Conservation (phyloP, 1,140 invertebrate genomes). For the Drosophila bocki region DNA sequence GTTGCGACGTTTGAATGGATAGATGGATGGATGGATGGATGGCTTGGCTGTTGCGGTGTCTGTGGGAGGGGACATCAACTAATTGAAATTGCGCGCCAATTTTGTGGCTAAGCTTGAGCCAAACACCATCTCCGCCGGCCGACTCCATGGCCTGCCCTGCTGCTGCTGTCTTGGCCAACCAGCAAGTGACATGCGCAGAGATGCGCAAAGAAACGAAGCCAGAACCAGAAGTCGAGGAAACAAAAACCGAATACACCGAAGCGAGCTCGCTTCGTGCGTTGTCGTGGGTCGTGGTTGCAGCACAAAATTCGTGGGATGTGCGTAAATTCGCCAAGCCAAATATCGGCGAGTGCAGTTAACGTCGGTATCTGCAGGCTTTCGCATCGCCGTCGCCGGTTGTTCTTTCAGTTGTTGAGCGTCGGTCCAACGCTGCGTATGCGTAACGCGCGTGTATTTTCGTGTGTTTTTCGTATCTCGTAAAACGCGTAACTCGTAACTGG, state of each 20-base stretch:
- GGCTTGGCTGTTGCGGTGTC: background rate
- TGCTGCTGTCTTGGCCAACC: background rate
- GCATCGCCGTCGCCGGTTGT: conserved; percentile 47
- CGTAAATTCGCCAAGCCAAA: conserved; percentile 66
- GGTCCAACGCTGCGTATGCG: conserved; percentile 38
- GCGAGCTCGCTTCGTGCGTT: conserved; percentile 35
- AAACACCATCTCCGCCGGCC: background rate
- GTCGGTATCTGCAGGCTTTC: conserved; percentile 71
- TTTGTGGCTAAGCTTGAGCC: conserved; percentile 67
- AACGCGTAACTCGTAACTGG: background rate
- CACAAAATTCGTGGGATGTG: conserved; percentile 24
- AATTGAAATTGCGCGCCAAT: conserved; percentile 82
- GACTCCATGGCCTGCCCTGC: background rate
- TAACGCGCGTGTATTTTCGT: conserved; percentile 15
- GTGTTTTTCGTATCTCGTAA: conserved; percentile 1
- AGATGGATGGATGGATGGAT: background rate
- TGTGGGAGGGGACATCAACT: conserved; percentile 65
- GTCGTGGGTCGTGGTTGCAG: conserved; percentile 34
- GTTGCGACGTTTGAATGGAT: background rate
- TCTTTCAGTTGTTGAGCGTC: conserved; percentile 24
- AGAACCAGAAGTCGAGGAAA: background rate
- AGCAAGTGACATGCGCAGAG: conserved; percentile 46
- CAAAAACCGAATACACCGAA: conserved; percentile 11
- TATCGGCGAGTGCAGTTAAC: conserved; percentile 71
- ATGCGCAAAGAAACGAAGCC: background rate